Percentiles rank a stretch among this genome's conserved stretches.
These are phyloP conservation scores for Caenorhabditis sinica DNA, from an alignment of 2,888 invertebrate genomes.

Conservation along the genomic window DNA sequence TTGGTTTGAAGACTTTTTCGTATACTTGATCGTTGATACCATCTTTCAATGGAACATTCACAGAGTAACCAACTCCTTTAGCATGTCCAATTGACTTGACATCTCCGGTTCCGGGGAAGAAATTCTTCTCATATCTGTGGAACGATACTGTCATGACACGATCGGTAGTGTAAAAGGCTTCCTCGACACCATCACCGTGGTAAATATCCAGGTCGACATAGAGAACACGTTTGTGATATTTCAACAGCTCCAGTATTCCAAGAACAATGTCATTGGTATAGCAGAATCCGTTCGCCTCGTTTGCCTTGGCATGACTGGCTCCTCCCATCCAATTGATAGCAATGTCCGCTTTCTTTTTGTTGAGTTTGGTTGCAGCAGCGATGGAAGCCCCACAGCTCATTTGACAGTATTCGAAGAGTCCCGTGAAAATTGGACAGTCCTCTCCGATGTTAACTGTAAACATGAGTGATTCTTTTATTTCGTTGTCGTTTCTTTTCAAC, in stretches of 20 bases:
- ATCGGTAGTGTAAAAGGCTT: slow-evolving; percentile 92
- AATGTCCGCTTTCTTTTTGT: slow-evolving; percentile 99
- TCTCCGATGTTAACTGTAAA: slow-evolving; percentile 87
- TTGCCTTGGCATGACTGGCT: slow-evolving; percentile 98
- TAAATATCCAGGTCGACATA: slow-evolving; percentile 99
- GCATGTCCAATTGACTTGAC: slow-evolving; percentile 88
- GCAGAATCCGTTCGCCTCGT: slow-evolving; percentile 93
- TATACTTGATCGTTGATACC: slow-evolving; percentile 99
- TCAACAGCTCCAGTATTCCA: slow-evolving; percentile 95
- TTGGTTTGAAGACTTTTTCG: slow-evolving; percentile 90
- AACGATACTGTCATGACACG: slow-evolving; percentile 99
- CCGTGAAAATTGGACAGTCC: slow-evolving; percentile 99
- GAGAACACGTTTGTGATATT: slow-evolving; percentile 88
- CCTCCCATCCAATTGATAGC: slow-evolving; percentile 99
- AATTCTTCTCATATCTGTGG: slow-evolving; percentile 99
- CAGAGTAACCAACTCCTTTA: slow-evolving; percentile 96
- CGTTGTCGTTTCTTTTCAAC: not conserved
- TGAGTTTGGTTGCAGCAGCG: slow-evolving; percentile 96
- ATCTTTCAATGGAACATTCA: slow-evolving; percentile 97
- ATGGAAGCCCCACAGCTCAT: slow-evolving; percentile 98
- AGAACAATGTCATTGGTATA: slow-evolving; percentile 99
- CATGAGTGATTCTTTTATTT: no score
- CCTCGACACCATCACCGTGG: slow-evolving; percentile 99
- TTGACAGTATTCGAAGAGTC: slow-evolving; percentile 98
- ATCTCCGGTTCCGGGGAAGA: slow-evolving; percentile 96